These are phyloP conservation scores for Drosophila nr. medialis DNA, from an alignment of 2,888 invertebrate species.

Conservation along the genomic window DNA sequence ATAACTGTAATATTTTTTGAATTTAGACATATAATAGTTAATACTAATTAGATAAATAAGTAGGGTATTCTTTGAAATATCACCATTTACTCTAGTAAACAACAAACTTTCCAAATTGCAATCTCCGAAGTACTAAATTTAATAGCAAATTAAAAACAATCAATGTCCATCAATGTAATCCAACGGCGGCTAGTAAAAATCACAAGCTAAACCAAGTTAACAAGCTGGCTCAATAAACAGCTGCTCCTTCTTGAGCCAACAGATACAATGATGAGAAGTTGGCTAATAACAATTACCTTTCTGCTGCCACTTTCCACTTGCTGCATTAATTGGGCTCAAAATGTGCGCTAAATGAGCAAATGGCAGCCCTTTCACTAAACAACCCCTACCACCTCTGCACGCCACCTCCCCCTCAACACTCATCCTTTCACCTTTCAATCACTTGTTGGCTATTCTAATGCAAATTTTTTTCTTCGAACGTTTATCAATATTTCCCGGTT, in stretches of 20 bases:
- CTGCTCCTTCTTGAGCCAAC: background rate
- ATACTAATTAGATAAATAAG: no score
- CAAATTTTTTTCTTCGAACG: slow-evolving; percentile 68
- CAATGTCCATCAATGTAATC: background rate
- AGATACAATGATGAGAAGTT: slow-evolving; percentile 17
- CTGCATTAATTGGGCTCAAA: slow-evolving; percentile 58
- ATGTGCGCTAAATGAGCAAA: slow-evolving; percentile 62
- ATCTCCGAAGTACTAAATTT: background rate
- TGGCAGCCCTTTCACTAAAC: slow-evolving; percentile 62
- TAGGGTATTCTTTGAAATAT: background rate
- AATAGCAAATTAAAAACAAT: background rate
- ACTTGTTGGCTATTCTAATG: slow-evolving; percentile 71
- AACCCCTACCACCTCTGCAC: background rate
- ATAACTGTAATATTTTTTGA: no score
- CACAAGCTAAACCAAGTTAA: slow-evolving; percentile 11
- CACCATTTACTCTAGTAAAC: background rate
- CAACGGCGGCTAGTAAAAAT: slow-evolving; percentile 4
- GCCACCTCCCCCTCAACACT: background rate
- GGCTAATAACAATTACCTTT: slow-evolving; percentile 61
- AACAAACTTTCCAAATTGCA: background rate
- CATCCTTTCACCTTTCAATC: slow-evolving; percentile 36
- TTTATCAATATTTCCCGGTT: slow-evolving; percentile 80
- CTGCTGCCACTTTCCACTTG: slow-evolving; percentile 40
- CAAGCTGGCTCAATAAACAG: background rate
- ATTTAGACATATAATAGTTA: no score